Percentiles rank a stretch among this genome's conserved stretches.
Conservation (phyloP, 1,140 invertebrate genomes). For the Penaeus chinensis region DNA sequence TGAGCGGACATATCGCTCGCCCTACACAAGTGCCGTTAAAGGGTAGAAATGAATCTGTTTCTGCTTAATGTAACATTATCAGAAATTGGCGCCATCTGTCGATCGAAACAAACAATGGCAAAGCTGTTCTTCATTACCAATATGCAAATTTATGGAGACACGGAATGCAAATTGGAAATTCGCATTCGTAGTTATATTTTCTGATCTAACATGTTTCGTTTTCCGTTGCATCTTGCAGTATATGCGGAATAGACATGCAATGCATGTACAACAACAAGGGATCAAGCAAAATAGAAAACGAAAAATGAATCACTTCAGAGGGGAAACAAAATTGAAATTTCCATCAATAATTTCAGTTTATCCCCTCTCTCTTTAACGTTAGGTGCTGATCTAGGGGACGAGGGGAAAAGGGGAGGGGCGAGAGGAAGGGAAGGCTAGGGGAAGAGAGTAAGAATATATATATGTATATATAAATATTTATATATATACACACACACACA, state of each 20-base stretch:
- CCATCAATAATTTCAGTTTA: constrained; percentile 12
- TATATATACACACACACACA: too few species aligned
- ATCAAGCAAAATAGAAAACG: too few species aligned
- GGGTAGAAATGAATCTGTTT: constrained; percentile 34
- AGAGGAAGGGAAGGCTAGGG: neutral
- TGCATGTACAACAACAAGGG: too few species aligned
- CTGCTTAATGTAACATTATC: constrained; percentile 36
- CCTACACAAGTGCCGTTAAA: constrained; percentile 12
- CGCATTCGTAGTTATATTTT: too few species aligned
- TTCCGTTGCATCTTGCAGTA: too few species aligned
- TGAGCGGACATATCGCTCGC: neutral
- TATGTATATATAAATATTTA: too few species aligned
- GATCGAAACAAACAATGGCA: neutral
- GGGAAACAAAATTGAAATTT: neutral
- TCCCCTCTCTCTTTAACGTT: constrained; percentile 7
- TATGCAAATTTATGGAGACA: neutral
- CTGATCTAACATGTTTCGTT: too few species aligned
- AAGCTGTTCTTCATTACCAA: constrained; percentile 1
- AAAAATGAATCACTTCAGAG: too few species aligned
- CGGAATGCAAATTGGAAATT: too few species aligned
- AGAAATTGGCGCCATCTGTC: constrained; percentile 42
- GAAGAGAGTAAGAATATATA: neutral
- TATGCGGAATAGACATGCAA: too few species aligned
- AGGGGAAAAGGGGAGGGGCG: neutral
- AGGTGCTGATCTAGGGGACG: neutral